Conservation (phyloP, 2,113 vertebrate genomes). For the Sylvietta virens region DNA sequence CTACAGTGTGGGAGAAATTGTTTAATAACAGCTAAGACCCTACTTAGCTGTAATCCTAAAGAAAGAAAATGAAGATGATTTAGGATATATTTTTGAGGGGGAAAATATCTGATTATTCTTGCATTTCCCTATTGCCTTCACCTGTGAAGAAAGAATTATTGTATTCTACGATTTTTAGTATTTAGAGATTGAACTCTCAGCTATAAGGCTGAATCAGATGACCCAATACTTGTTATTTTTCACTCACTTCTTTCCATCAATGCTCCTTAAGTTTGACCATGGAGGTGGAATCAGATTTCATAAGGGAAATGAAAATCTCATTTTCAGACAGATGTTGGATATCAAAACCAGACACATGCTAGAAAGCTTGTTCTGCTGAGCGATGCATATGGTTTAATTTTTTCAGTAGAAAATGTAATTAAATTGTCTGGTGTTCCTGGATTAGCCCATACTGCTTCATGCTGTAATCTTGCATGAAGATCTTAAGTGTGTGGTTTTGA, state of each 20-base stretch:
- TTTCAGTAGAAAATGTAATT: conserved; percentile 23
- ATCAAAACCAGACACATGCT: conserved; percentile 2
- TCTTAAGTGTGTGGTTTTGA: not conserved
- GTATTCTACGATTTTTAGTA: not conserved
- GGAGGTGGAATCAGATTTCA: not conserved
- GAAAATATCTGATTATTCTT: not conserved
- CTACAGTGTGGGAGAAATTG: not conserved
- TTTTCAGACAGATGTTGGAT: conserved; percentile 15
- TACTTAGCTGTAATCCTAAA: not conserved
- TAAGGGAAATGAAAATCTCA: not conserved
- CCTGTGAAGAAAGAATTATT: not conserved
- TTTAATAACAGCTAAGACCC: not conserved
- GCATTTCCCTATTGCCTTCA: not conserved
- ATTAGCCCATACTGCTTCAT: not conserved
- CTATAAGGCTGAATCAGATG: not conserved
- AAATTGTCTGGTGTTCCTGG: not conserved
- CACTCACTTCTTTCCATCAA: not conserved
- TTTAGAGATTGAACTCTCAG: not conserved
- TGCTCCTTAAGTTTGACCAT: not conserved
- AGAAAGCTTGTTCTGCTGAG: not conserved
- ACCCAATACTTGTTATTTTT: not conserved
- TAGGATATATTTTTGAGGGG: not conserved
- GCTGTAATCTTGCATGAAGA: not conserved
- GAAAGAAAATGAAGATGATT: not conserved
- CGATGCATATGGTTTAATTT: not conserved